Evolutionary conservation across 2,113 vertebrate genomes (phyloP).

Genomic region (Phaethornis superciliosus): DNA sequence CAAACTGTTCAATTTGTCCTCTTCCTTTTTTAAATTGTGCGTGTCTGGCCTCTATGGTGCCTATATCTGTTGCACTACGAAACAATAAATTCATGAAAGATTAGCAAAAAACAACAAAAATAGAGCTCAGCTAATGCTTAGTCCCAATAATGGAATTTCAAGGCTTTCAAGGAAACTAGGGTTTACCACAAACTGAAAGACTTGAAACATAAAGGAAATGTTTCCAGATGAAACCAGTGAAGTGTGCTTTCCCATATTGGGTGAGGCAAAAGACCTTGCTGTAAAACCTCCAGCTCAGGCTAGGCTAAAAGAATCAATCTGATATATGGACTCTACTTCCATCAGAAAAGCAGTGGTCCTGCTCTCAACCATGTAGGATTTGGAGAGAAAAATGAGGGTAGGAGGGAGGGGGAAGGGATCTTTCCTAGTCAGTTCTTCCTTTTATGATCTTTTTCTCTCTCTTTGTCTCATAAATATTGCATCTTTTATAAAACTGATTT

Average conservation of each 20-base stretch:
- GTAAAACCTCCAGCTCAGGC: neutral
- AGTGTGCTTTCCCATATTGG: neutral
- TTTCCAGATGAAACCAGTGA: neutral
- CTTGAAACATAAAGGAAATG: neutral
- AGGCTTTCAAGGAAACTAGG: neutral
- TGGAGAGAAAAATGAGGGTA: neutral
- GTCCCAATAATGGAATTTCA: neutral
- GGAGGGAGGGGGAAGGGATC: fast-evolving
- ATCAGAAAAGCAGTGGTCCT: neutral
- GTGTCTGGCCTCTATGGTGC: neutral
- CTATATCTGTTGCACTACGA: neutral
- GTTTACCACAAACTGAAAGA: neutral
- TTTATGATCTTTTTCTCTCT: neutral
- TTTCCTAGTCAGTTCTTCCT: neutral
- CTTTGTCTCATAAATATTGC: neutral
- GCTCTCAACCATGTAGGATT: neutral
- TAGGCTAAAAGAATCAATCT: neutral
- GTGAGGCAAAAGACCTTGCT: neutral
- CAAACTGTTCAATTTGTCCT: neutral
- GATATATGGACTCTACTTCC: neutral
- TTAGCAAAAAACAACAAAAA: neutral
- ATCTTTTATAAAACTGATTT: neutral
- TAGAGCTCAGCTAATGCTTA: neutral
- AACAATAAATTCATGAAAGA: neutral
- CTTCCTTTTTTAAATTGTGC: neutral